phyloP scores from a whole-genome alignment of 2,888 invertebrate genomes.

The Campopleginae sp. region DNA sequence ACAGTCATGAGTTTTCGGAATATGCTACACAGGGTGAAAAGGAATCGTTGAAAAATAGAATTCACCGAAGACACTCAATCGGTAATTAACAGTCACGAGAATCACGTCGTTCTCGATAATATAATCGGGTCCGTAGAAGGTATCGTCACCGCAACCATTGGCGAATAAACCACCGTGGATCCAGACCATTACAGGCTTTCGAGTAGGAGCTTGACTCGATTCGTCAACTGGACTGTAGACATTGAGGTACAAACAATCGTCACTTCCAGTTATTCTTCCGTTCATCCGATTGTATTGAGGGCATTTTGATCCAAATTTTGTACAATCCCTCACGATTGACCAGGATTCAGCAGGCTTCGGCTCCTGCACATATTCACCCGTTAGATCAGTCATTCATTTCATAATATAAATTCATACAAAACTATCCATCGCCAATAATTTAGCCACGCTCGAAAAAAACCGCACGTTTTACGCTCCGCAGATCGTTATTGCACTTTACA shows the following conservation, averaged over 20 bases:
- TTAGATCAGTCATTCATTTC: not conserved
- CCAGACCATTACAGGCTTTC: constrained; percentile 77
- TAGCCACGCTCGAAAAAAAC: not conserved
- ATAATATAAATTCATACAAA: not conserved
- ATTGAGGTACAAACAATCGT: constrained; percentile 80
- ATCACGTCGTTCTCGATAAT: constrained; percentile 77
- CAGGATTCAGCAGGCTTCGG: constrained; percentile 75
- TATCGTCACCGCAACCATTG: constrained; percentile 72
- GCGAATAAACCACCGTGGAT: constrained; percentile 78
- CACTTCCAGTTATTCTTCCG: constrained; percentile 67
- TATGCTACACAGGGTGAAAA: not conserved
- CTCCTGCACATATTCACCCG: constrained; percentile 72
- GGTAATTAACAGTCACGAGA: constrained; percentile 79
- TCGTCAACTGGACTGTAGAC: constrained; percentile 70
- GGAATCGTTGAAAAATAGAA: not conserved
- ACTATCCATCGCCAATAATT: not conserved
- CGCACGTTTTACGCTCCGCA: not conserved
- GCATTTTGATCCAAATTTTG: constrained; percentile 69
- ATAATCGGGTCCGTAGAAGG: constrained; percentile 76
- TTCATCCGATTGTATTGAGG: constrained; percentile 67
- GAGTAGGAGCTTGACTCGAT: constrained; percentile 14
- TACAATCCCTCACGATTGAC: constrained; percentile 73
- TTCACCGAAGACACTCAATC: constrained; percentile 77
- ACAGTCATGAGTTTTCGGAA: constrained; percentile 1
- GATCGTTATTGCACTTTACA: not conserved